Evolutionary conservation across 2,113 vertebrate genomes (phyloP), one percentile per base, ranked within the genome.

Genomic region (Oncorhynchus mykiss): DNA sequence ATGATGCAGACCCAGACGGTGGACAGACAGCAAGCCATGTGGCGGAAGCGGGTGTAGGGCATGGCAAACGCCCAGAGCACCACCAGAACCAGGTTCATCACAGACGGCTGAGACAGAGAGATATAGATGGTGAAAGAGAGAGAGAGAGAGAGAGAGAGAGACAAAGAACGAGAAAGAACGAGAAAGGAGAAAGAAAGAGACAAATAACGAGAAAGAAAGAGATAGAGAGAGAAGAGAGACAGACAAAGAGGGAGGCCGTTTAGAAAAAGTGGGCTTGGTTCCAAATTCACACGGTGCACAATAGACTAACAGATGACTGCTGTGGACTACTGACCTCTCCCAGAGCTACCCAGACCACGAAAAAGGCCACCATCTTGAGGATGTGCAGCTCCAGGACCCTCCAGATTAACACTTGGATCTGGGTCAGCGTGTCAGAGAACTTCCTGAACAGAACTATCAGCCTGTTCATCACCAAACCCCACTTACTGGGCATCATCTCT

Each of bases 1-100:
- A 99, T 95, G 88, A 97, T 84, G 72, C 96, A 98, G 74, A 94
- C 95, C 98, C 98, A 99, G 80, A 96, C 2, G 0, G 98, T 98
- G 76, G 94, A 97, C 74, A 99, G 93, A 85, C 97, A 97, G 39
- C 96, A 98, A 1, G 98, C 96, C 97, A 98, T 97, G 87, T 88
- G 93, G 70, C 96, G 93, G 92, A 99, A 99, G 51, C 96, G 94
- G 11, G 93, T 77, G 76, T 94, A 98, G 9, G 97, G 97, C 91
- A 96, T 78, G 1, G 98, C 96, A 0, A 98, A 92, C 3, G 95
- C 91, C 98, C 98, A 99, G 69, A 99, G 81, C 34, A 93, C 92
- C 75, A 99, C 95, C 89, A 99, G 90, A 74, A 98, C 87, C 84
- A 98, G 91, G 81, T 98, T 99, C 96, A 99, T 95, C 86, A 96